Evolutionary conservation across 2,113 vertebrate species (phyloP).

Genomic region (Paedocypris sp.): DNA sequence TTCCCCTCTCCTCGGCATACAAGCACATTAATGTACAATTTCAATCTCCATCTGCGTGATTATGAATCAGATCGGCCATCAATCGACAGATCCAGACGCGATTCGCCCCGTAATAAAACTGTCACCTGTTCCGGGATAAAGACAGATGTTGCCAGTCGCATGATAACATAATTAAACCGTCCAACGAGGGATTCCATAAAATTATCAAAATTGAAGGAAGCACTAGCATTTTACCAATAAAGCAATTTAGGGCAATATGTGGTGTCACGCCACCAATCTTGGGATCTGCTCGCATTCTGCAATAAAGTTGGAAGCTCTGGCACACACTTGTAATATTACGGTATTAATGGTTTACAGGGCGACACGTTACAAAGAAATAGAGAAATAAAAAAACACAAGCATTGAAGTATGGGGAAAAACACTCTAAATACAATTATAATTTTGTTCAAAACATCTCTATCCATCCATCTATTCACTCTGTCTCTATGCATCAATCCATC

Average conservation of each 20-base stretch:
- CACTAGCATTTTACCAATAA: slow-evolving; percentile 77
- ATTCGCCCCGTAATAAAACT: slow-evolving; percentile 78
- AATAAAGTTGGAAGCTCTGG: slow-evolving; percentile 56
- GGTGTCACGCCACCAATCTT: slow-evolving; percentile 70
- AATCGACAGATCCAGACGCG: slow-evolving; percentile 72
- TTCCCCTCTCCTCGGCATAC: slow-evolving; percentile 43
- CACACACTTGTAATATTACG: slow-evolving; percentile 44
- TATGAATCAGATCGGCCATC: slow-evolving; percentile 75
- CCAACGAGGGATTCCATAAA: slow-evolving; percentile 73
- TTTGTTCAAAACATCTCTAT: too few species aligned
- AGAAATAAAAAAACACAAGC: background rate
- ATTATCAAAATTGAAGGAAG: slow-evolving; percentile 75
- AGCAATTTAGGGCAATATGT: slow-evolving; percentile 72
- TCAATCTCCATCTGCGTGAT: slow-evolving; percentile 68
- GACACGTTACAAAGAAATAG: slow-evolving; percentile 39
- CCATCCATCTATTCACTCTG: too few species aligned
- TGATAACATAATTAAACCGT: slow-evolving; percentile 78
- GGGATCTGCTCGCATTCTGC: slow-evolving; percentile 58
- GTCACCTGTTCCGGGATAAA: slow-evolving; percentile 74
- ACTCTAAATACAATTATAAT: too few species aligned
- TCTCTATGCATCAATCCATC: too few species aligned
- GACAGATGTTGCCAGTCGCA: slow-evolving; percentile 77
- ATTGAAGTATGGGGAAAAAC: too few species aligned
- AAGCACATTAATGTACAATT: slow-evolving; percentile 61
- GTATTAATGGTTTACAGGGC: slow-evolving; percentile 48